Percentiles rank a stretch among this genome's conserved stretches.
These are phyloP conservation scores for Axis porcinus DNA, from an alignment of 2,113 vertebrate species.

Conservation along the genomic window DNA sequence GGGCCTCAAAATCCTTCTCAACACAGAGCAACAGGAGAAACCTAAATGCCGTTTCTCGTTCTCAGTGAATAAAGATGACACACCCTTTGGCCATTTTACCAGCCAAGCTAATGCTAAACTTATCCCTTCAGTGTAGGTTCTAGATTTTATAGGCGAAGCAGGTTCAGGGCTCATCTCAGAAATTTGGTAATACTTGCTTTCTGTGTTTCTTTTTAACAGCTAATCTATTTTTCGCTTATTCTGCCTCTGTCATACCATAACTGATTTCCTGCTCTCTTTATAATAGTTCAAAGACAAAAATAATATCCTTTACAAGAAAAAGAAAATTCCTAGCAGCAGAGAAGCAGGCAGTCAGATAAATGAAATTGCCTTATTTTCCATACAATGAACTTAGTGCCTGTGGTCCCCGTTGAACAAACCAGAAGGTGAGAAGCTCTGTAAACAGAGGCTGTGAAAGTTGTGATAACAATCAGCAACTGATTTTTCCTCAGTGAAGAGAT, in stretches of 20 bases:
- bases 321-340: neutral
- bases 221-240: neutral
- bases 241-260: neutral
- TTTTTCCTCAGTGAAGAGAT: conserved; percentile 64
- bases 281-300: conserved; percentile 15
- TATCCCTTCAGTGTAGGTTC: neutral
- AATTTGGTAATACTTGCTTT: neutral
- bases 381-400: neutral
- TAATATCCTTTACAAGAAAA: neutral
- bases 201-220: neutral
- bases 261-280: neutral
- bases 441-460: neutral
- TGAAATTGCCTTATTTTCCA: conserved; percentile 7
- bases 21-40: neutral
- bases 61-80: neutral
- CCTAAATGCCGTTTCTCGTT: neutral
- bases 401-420: neutral
- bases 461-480: conserved; percentile 45
- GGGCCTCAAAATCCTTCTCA: neutral
- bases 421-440: neutral
- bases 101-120: neutral
- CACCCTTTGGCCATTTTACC: neutral
- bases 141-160: neutral
- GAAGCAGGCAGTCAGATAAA: neutral
- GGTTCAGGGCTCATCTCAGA: neutral